These are phyloP conservation scores for Rambutsinella grinnellia DNA, from an alignment of 2,888 invertebrate genomes.

Conservation along the genomic window DNA sequence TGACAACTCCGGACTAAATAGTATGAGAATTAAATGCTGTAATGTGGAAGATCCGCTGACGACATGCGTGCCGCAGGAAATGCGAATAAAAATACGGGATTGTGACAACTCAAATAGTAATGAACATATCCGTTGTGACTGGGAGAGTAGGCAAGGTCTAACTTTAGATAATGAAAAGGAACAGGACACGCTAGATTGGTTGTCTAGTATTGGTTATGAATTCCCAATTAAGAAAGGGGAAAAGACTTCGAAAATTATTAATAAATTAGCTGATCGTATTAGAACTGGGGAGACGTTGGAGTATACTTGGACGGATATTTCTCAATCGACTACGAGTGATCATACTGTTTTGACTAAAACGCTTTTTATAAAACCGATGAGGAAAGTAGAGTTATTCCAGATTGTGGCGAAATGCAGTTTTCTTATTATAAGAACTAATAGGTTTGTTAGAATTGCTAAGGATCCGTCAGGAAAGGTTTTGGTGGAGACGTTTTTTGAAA, in stretches of 20 bases:
- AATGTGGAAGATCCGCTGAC: constrained; percentile 38
- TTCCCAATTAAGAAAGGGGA: constrained; percentile 5
- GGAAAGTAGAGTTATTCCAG: constrained; percentile 47
- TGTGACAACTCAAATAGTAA: constrained; percentile 45
- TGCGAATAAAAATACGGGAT: constrained; percentile 11
- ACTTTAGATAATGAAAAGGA: constrained; percentile 6
- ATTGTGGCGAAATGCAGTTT: constrained; percentile 42
- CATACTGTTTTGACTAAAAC: too few species aligned
- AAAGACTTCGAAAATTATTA: constrained; percentile 7
- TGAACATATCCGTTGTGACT: constrained; percentile 43
- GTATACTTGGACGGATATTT: constrained; percentile 40
- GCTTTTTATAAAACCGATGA: constrained; percentile 24
- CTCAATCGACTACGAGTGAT: too few species aligned
- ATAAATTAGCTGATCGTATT: constrained; percentile 3
- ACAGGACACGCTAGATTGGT: constrained; percentile 38
- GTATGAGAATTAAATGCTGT: constrained; percentile 51
- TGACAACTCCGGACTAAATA: constrained; percentile 55
- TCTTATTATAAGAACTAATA: constrained; percentile 36
- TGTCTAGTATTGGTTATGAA: constrained; percentile 51
- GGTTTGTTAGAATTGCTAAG: constrained; percentile 27
- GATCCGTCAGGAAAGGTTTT: too few species aligned
- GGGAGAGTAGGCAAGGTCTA: constrained; percentile 21
- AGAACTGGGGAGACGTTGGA: constrained; percentile 8
- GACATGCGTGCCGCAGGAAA: constrained; percentile 35
- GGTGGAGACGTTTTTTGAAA: too few species aligned